Percentiles rank a stretch among this genome's conserved stretches.
These are phyloP conservation scores for Apodemia zela DNA, from an alignment of 2,888 invertebrate genomes.

Conservation along the genomic window DNA sequence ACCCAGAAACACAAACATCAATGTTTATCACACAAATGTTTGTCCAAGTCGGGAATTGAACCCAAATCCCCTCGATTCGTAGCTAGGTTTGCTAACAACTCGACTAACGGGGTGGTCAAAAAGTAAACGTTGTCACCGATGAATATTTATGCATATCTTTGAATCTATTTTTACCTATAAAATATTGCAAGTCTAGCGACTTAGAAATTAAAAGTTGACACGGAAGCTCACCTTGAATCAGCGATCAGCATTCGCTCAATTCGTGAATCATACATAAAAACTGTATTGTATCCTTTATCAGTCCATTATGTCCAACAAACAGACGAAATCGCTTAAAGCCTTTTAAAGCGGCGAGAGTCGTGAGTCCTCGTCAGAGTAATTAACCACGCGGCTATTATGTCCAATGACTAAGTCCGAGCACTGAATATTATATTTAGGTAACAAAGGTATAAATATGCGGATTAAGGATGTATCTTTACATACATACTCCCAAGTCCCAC, in stretches of 20 bases:
- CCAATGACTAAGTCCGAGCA: constrained; percentile 37
- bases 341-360: constrained; percentile 70
- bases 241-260: constrained; percentile 8
- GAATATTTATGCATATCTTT: no score
- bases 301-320: constrained; percentile 70
- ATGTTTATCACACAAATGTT: no score
- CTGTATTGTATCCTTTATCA: constrained; percentile 63
- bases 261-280: constrained; percentile 32
- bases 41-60: no score
- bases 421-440: constrained; percentile 8
- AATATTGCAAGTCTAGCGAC: not conserved
- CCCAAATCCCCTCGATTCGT: no score
- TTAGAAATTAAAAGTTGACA: not conserved
- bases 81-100: no score
- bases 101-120: no score
- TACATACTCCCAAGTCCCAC: no score
- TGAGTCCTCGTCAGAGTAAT: constrained; percentile 69
- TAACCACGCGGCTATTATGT: constrained; percentile 59
- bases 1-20: no score
- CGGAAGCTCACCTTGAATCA: constrained; percentile 11
- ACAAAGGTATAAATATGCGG: not conserved
- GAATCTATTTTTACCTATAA: not conserved
- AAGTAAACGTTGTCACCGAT: no score
- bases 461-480: not conserved
- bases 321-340: constrained; percentile 73